These are phyloP conservation scores for Galagoides demidoff DNA, from an alignment of 2,797 vertebrate genomes.

Conservation along the genomic window DNA sequence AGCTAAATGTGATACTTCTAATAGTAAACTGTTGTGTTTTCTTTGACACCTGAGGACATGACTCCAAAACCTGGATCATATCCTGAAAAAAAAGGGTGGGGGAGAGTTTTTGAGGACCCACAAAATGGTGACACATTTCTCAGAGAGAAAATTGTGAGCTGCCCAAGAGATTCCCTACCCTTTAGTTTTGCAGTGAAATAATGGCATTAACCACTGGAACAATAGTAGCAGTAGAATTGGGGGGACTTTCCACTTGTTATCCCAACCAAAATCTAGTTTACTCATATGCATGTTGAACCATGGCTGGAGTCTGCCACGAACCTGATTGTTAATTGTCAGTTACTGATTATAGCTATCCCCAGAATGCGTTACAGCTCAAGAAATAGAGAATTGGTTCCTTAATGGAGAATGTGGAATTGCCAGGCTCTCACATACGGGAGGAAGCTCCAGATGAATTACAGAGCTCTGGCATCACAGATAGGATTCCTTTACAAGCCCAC, in stretches of 20 bases:
- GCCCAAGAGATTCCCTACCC: background rate
- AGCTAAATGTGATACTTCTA: background rate
- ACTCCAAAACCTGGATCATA: background rate
- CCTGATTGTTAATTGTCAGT: slow-evolving; percentile 71
- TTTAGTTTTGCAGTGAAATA: slow-evolving; percentile 19
- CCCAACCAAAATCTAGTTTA: fast-evolving
- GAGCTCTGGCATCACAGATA: slow-evolving; percentile 61
- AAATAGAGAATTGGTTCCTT: slow-evolving; percentile 65
- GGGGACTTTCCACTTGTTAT: slow-evolving; percentile 55
- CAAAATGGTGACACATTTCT: background rate
- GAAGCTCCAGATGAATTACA: slow-evolving; percentile 61
- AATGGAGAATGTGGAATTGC: slow-evolving; percentile 59
- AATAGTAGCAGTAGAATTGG: background rate
- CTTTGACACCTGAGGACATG: background rate
- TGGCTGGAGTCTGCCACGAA: slow-evolving; percentile 64
- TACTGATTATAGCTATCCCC: background rate
- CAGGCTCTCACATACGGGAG: background rate
- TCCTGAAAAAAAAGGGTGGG: background rate
- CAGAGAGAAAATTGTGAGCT: background rate
- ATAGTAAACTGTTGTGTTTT: background rate
- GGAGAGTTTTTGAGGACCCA: background rate
- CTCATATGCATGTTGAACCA: background rate
- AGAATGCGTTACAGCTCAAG: slow-evolving; percentile 66
- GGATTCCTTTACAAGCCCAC: slow-evolving; percentile 40
- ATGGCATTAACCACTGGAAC: slow-evolving; percentile 50